Conservation (phyloP, 2,113 vertebrate genomes). For the Perca fluviatilis region DNA sequence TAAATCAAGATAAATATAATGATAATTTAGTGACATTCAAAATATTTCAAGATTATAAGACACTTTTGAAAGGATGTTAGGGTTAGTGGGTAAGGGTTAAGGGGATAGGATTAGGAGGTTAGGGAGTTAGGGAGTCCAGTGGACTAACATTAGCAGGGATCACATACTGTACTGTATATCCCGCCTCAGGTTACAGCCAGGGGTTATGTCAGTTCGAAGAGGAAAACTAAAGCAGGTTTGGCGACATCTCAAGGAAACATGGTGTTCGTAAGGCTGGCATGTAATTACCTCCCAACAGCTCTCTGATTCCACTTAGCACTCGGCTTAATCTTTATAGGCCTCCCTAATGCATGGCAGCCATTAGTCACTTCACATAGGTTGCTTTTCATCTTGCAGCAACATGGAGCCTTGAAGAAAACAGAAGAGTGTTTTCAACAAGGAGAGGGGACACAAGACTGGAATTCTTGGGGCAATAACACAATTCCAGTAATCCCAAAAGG, state of each 20-base stretch:
- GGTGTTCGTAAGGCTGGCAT: constrained; percentile 57
- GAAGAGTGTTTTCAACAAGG: constrained; percentile 12
- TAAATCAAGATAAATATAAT: too few relatives aligned
- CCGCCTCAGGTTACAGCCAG: constrained; percentile 42
- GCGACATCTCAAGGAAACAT: constrained; percentile 56
- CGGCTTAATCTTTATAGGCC: constrained; percentile 55
- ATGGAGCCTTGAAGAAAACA: constrained; percentile 16
- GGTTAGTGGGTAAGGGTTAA: too few relatives aligned
- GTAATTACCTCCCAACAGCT: constrained; percentile 69
- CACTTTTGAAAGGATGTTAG: too few relatives aligned
- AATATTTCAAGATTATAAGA: too few relatives aligned
- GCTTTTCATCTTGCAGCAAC: constrained; percentile 53
- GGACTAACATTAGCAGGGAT: constrained; percentile 20
- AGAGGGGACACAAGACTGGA: constrained; percentile 20
- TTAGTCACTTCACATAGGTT: constrained; percentile 60
- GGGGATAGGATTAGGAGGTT: too few relatives aligned
- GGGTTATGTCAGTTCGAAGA: constrained; percentile 62
- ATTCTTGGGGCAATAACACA: constrained; percentile 51
- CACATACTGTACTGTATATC: constrained; percentile 26
- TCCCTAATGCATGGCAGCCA: constrained; percentile 60
- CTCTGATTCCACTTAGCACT: constrained; percentile 66
- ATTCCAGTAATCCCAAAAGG: constrained; percentile 49
- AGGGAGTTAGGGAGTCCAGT: neutral
- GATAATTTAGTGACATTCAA: too few relatives aligned
- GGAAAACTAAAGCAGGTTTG: constrained; percentile 63